Evolutionary conservation across 2,113 vertebrate species (phyloP).

Genomic region (Leuciscus idus): DNA sequence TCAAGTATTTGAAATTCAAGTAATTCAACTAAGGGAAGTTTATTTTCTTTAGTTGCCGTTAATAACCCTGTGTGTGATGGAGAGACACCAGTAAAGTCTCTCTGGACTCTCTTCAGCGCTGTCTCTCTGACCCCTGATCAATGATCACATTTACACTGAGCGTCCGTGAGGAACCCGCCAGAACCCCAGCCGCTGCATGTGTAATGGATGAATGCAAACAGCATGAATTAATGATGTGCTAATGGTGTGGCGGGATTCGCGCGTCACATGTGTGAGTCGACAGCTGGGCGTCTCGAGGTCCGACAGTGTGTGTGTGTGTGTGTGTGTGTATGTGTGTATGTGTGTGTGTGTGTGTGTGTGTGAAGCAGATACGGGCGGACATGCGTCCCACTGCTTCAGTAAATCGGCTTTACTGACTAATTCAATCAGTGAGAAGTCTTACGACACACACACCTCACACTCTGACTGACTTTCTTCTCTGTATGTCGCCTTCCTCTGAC

Average conservation of each 20-base stretch:
- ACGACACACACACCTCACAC: neutral
- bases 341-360: neutral
- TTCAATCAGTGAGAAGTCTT: slow-evolving; percentile 21
- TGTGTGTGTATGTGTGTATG: neutral
- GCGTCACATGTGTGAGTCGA: slow-evolving; percentile 44
- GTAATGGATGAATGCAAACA: slow-evolving; percentile 58
- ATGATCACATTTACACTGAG: neutral
- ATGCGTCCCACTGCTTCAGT: neutral
- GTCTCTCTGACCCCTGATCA: neutral
- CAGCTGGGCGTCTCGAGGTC: slow-evolving; percentile 31
- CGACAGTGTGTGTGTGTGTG: neutral
- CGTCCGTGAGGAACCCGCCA: neutral
- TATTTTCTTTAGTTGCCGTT: too few relatives aligned
- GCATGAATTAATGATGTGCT: slow-evolving; percentile 61
- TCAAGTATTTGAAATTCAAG: too few relatives aligned
- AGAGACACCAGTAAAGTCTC: neutral
- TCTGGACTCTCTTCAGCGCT: too few relatives aligned
- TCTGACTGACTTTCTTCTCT: neutral
- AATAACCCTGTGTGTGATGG: neutral
- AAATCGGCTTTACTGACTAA: slow-evolving; percentile 33
- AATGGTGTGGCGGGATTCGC: slow-evolving; percentile 50
- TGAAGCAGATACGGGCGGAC: neutral
- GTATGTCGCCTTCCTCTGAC: neutral
- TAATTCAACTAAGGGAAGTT: too few relatives aligned
- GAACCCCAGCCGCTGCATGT: slow-evolving; percentile 1